phyloP scores from a whole-genome alignment of 1,140 invertebrate genomes.

The Drosophila burlai region DNA sequence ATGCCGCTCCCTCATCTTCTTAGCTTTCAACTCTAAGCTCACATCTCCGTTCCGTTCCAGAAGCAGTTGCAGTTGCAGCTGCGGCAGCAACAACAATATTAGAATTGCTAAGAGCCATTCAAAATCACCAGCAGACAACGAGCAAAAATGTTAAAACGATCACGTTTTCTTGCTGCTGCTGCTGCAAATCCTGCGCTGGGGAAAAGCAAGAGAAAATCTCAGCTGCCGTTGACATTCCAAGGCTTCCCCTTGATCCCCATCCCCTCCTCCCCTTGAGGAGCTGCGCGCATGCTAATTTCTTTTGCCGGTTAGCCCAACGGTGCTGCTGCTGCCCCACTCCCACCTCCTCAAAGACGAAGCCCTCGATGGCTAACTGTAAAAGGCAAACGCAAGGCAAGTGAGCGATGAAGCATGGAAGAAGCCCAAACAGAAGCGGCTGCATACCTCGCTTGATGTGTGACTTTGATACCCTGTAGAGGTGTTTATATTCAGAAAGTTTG shows the following conservation, averaged over 20 bases:
- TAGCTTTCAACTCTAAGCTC: background rate
- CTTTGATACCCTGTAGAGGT: constrained; percentile 39
- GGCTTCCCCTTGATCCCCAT: constrained; percentile 4
- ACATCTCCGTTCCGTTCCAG: constrained; percentile 3
- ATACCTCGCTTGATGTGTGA: constrained; percentile 39
- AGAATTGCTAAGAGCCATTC: constrained; percentile 82
- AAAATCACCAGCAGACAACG: constrained; percentile 70
- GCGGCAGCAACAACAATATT: constrained; percentile 63
- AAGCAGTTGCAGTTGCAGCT: constrained; percentile 45
- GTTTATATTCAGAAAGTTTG: background rate
- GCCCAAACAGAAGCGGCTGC: constrained; percentile 32
- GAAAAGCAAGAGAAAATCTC: constrained; percentile 67
- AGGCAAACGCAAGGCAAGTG: constrained; percentile 63
- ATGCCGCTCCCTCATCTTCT: constrained; percentile 17
- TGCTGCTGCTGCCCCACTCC: constrained; percentile 2
- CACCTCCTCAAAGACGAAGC: constrained; percentile 24
- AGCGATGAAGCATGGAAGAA: constrained; percentile 75
- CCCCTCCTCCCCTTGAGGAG: constrained; percentile 5
- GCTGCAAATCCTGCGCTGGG: constrained; percentile 19
- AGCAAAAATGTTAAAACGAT: constrained; percentile 83
- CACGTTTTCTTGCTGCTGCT: constrained; percentile 69
- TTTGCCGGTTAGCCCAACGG: constrained; percentile 46
- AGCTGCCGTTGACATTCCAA: constrained; percentile 81
- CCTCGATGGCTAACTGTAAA: constrained; percentile 75
- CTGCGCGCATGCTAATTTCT: constrained; percentile 79